These are phyloP conservation scores for Monochamus saltuarius DNA, from an alignment of 1,140 invertebrate genomes.

Conservation along the genomic window DNA sequence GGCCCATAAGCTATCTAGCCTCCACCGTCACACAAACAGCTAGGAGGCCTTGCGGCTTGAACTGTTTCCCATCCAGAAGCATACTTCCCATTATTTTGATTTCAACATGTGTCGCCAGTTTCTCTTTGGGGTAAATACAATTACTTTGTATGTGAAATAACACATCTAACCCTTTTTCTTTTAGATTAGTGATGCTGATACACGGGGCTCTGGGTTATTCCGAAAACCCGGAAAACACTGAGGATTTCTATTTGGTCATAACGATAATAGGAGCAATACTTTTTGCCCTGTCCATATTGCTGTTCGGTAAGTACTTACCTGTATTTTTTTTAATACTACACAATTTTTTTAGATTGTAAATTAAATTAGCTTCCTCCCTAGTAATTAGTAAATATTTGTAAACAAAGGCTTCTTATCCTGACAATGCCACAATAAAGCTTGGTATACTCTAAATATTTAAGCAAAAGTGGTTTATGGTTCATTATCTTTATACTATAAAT, in stretches of 20 bases:
- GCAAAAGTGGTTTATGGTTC: too few species aligned
- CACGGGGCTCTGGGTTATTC: conserved; percentile 44
- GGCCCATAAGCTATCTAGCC: conserved; percentile 61
- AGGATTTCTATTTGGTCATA: conserved; percentile 39
- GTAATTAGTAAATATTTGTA: too few species aligned
- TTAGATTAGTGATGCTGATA: conserved; percentile 42
- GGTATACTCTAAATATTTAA: too few species aligned
- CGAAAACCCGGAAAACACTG: conserved; percentile 36
- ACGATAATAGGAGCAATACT: conserved; percentile 44
- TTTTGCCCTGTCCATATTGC: conserved; percentile 38
- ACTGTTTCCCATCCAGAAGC: conserved; percentile 39
- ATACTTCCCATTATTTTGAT: conserved; percentile 41
- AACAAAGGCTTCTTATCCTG: too few species aligned
- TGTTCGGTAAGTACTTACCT: conserved; percentile 37
- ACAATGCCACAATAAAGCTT: too few species aligned
- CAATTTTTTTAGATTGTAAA: too few species aligned
- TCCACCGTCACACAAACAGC: conserved; percentile 56
- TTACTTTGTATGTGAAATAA: not conserved
- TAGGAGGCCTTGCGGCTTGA: conserved; percentile 50
- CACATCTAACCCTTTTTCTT: conserved; percentile 9
- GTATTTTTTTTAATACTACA: too few species aligned
- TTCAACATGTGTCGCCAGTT: conserved; percentile 37
- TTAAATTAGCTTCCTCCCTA: too few species aligned
- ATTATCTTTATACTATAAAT: too few species aligned
- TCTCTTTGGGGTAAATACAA: conserved; percentile 40